Evolutionary conservation across 30 jellyfish, hydroid and myxozoan species (phyloP), one percentile per base, ranked within the genome.

Genomic region (Cassiopea xamachana): DNA sequence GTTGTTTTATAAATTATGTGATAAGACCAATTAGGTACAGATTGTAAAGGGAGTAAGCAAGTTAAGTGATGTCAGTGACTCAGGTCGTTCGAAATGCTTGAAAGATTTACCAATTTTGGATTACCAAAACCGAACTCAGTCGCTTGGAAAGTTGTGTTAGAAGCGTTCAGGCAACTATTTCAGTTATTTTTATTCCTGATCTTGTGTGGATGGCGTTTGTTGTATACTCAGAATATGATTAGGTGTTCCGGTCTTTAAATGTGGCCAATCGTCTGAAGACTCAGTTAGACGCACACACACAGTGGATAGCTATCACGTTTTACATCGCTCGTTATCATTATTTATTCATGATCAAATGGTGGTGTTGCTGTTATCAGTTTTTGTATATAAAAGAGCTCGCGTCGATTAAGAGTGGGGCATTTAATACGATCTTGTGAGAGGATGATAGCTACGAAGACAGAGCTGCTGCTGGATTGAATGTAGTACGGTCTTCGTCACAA

Each of bases 11-110:
- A 79, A 58, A 79, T 78, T 77, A 67, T 77, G 43, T 85, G 95
- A 88, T 88, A 88, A 88, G 95, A 89, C 95, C 89, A 88, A 88
- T 88, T 88, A 88, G 90, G 86, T 72, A 43, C 45, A 61, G 90
- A 88, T 79, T 88, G 90, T 85, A 16, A 79, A 69, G 86, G 39
- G 84, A 78, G 87, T 16, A 82, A 70, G 86, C 74, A 49, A 47
- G 89, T 69, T 69, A 78, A 59, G 51, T 89, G 95, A 88, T 88
- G 95, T 88, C 95, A 78, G 86, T 78, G 81, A 79, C 19, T 86
- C 90, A 88, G 80, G 48, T 69, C 60, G 70, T 88, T 70, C 87
- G 95, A 78, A 80, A 88, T 88, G 95, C 82, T 88, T 88, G 90
- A 88, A 27, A 73, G 91, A 80, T 88, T 88, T 71, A 79, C 87